Base-by-base conservation (phyloP, 2,797 vertebrate species). In the Odontamblyopus lacepedii region DNA sequence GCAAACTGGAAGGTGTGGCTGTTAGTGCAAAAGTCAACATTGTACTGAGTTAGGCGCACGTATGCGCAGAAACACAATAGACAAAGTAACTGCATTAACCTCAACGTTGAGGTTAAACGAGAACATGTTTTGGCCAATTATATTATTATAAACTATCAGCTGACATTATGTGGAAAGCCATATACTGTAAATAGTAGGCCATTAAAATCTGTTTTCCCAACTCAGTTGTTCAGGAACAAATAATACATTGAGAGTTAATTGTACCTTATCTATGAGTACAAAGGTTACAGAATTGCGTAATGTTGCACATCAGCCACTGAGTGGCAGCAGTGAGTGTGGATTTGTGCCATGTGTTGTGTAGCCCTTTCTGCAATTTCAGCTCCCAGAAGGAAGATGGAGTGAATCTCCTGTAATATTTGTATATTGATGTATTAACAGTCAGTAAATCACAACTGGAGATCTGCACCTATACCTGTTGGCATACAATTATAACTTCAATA, bases 241-340 rank as follows among this genome's bases (percentile, higher is more conserved):
- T n/a, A n/a, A 53, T 53, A 18, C 7, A 53, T 8, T 53, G 18
- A 51, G 50, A 6, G 51, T 19, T 53, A 53, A n/a, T 53, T 53
- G 18, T n/a, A 51, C 1, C 18, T 51, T 2, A 53, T 53, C 16
- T 6, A 19, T 55, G 19, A 9, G 53, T 55, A 7, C 53, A 55
- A 8, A n/a, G 53, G 53, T 55, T n/a, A 63, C 35, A 38, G 16
- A 23, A 63, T 38, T 65, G 35, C 77, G 32, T 48, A 67, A 69
- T 60, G 59, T 29, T 69, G 35, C 13, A 13, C 19, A 7, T 1
- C 67, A 62, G 44, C 41, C 75, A 78, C 72, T 70, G 51, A 55
- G 68, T 41, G 30, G 70, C 66, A 72, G 69, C 74, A 70, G 55
- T 62, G 4, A 38, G 44, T 57, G 9, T 57, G n/a, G 8, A 26